Evolutionary conservation across 2,888 invertebrate species (phyloP).

Genomic region (Gasteruption jaculator): DNA sequence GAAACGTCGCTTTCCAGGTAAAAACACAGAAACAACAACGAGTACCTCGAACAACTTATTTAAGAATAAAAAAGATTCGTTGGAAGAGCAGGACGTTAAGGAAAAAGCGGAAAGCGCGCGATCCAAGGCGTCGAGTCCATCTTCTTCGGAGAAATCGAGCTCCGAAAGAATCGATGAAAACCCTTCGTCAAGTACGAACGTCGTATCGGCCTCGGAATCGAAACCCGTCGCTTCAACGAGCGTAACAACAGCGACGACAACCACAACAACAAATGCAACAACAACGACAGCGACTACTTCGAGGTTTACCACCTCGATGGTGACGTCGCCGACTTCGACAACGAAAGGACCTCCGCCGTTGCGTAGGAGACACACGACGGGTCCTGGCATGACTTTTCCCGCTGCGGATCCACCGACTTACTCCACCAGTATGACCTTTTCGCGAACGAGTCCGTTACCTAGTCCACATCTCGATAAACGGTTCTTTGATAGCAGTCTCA

Average conservation of each 20-base stretch:
- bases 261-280: conserved; percentile 5
- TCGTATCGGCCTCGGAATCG: too few species aligned
- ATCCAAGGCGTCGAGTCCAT: conserved; percentile 40
- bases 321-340: conserved; percentile 43
- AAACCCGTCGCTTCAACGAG: conserved; percentile 1
- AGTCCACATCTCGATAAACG: conserved; percentile 72
- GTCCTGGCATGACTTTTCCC: conserved; percentile 47
- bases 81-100: conserved; percentile 26
- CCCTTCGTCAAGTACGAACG: conserved; percentile 30
- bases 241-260: conserved; percentile 3
- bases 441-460: conserved; percentile 52
- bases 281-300: conserved; percentile 29
- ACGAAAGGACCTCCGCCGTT: conserved; percentile 42
- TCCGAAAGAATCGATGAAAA: conserved; percentile 44
- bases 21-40: conserved; percentile 30
- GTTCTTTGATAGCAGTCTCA: conserved; percentile 77
- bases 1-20: conserved; percentile 32
- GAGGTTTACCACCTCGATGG: conserved; percentile 41
- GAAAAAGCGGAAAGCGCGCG: conserved; percentile 34
- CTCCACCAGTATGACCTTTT: conserved; percentile 47
- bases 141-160: conserved; percentile 44
- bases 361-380: conserved; percentile 44
- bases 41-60: too few species aligned
- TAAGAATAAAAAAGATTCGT: conserved; percentile 21
- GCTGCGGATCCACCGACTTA: conserved; percentile 48